Evolutionary conservation across 2,888 invertebrate genomes (phyloP).

Genomic region (Drosophila emarginata): DNA sequence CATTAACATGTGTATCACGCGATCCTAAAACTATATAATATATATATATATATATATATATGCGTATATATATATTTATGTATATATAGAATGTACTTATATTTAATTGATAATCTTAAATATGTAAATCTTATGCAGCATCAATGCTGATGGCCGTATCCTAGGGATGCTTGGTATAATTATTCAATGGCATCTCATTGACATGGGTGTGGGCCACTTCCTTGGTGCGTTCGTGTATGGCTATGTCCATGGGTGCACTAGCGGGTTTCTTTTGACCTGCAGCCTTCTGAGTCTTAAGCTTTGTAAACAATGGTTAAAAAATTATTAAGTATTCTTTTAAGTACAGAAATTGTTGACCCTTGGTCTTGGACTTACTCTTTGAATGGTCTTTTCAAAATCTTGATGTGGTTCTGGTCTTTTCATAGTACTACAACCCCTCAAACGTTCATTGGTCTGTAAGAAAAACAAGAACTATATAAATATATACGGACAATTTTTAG

Average conservation of each 20-base stretch:
- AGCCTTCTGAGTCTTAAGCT: conserved; percentile 82
- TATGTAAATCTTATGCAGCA: conserved; percentile 54
- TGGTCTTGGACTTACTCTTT: conserved; percentile 76
- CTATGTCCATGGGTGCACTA: conserved; percentile 73
- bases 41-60: conserved; percentile 5
- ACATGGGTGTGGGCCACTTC: conserved; percentile 79
- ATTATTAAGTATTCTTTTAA: not conserved
- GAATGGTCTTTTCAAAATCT: conserved; percentile 82
- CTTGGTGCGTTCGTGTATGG: conserved; percentile 79
- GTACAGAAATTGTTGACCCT: conserved; percentile 12
- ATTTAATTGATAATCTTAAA: conserved; percentile 1
- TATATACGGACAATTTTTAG: conserved; percentile 9
- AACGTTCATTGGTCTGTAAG: conserved; percentile 79
- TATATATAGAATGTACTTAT: not conserved
- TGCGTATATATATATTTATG: conserved; percentile 9
- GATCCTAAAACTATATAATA: conserved; percentile 33
- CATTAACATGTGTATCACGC: conserved; percentile 53
- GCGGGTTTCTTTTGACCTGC: conserved; percentile 81
- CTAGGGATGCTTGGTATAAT: conserved; percentile 82
- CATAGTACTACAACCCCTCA: conserved; percentile 80
- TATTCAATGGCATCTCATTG: conserved; percentile 80
- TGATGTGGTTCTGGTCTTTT: conserved; percentile 82
- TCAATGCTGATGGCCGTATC: conserved; percentile 65
- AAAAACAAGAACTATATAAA: conserved; percentile 5
- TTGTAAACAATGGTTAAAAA: not conserved